Evolutionary conservation across 2,888 invertebrate species (phyloP), one percentile per base, ranked within the genome.

Genomic region (Autographa gamma): DNA sequence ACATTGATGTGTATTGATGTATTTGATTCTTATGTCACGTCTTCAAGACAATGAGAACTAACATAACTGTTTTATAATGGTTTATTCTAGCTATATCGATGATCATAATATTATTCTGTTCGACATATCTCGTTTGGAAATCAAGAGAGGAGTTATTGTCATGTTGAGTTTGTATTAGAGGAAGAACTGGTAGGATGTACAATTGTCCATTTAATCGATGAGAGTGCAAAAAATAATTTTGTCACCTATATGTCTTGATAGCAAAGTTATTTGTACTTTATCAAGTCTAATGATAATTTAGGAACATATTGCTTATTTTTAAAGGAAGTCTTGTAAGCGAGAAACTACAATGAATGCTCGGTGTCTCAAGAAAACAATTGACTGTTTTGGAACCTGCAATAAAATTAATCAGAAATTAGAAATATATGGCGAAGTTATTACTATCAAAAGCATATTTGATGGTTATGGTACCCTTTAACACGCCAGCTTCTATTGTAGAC

Each of bases 31-130:
- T 61, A 52, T 60, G 64, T n/a, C 68, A 38, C 16, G 31, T 41
- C 48, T 38, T 11, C 2, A 59, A 64, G 80, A 78, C 77, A 78
- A 78, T 78, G 80, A 62, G 64, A 60, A 43, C 63, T 63, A 48
- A 72, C 73, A 76, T 56, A 65, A 71, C 34, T 43, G 48, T 59
- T 61, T 60, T 34, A 19, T 76, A 77, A 77, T 78, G 62, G 66
- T 77, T 73, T 64, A 69, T 68, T 59, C 34, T 62, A 52, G 41
- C 66, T 76, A 64, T 79, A 72, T 71, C 58, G 14, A 71, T 76
- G 63, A 71, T 60, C 67, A 67, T 71, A 65, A 67, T 67, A 65
- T 71, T 76, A 67, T 65, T 67, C 64, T 63, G 32, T 79, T 25
- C 11, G 32, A 43, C 63, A 9, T 43, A 48, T 16, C 25, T 60